Evolutionary conservation across 2,888 invertebrate species (phyloP).

Genomic region (Carcina quercana): DNA sequence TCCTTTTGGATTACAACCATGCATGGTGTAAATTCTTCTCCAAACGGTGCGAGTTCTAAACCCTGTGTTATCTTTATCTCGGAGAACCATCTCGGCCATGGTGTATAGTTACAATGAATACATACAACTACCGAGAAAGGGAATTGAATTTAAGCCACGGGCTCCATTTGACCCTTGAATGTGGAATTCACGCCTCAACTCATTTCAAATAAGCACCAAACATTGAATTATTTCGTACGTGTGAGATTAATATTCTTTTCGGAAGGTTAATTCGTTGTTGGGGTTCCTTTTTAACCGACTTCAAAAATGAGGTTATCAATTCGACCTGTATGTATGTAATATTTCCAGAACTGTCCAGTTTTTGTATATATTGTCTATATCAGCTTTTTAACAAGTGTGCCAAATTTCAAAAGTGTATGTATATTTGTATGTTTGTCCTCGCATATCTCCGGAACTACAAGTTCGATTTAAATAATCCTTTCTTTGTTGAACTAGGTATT

Average conservation of each 20-base stretch:
- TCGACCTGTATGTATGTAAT: no score
- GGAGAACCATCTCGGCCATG: conserved; percentile 42
- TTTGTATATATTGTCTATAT: no score
- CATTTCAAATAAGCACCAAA: conserved; percentile 35
- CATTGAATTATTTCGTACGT: conserved; percentile 25
- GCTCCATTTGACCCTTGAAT: conserved; percentile 38
- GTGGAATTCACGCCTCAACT: conserved; percentile 54
- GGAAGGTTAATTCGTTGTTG: conserved; percentile 14
- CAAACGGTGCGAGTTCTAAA: conserved; percentile 37
- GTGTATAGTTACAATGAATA: conserved; percentile 53
- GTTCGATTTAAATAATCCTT: no score
- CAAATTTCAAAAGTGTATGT: no score
- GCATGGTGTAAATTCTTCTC: conserved; percentile 33
- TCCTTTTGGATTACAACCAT: no score
- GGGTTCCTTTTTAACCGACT: no score
- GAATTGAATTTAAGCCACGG: conserved; percentile 37
- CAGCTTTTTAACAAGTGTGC: no score
- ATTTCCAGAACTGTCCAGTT: no score
- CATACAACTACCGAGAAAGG: conserved; percentile 35
- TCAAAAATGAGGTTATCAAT: no score
- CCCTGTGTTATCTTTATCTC: conserved; percentile 55
- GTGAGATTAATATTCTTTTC: conserved; percentile 23
- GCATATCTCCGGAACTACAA: no score
- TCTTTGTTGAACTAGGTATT: no score
- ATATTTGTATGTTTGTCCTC: no score